A percentile compares a stretch with the other conserved stretches of the same genome.
phyloP scores from a whole-genome alignment of 1,140 invertebrate genomes.

The Brachionus paranguensis region DNA sequence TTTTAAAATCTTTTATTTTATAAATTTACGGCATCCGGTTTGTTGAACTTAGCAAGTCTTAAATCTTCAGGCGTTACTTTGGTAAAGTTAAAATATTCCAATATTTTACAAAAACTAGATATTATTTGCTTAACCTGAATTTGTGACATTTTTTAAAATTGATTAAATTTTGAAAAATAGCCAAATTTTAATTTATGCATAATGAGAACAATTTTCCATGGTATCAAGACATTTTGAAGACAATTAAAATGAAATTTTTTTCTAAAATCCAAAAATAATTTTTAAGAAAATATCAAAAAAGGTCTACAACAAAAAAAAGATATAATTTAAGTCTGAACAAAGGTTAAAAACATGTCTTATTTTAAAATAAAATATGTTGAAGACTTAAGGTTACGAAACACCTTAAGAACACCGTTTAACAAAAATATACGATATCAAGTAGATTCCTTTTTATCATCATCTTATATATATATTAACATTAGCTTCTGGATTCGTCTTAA shows the following conservation, averaged over 20 bases:
- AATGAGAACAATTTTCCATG: neutral
- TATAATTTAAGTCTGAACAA: neutral
- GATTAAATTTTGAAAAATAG: neutral
- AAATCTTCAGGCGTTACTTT: conserved; percentile 18
- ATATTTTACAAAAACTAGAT: conserved; percentile 15
- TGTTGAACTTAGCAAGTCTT: conserved; percentile 24
- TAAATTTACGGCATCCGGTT: neutral
- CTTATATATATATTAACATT: too few relatives aligned
- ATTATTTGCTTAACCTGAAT: conserved; percentile 26
- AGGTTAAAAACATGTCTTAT: neutral
- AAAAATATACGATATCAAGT: too few relatives aligned
- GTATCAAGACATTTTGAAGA: conserved; percentile 19
- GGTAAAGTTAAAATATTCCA: neutral
- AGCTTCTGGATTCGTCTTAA: too few relatives aligned
- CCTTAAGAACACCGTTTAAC: too few relatives aligned
- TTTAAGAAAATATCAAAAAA: neutral
- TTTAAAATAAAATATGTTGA: too few relatives aligned
- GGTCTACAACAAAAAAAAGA: neutral
- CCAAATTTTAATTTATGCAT: neutral
- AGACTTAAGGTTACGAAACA: too few relatives aligned
- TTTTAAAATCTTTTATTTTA: neutral
- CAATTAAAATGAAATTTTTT: neutral
- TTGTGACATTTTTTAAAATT: conserved; percentile 10
- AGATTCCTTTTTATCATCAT: too few relatives aligned
- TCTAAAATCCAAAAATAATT: neutral